These are phyloP conservation scores for Rousettus leschenaultii DNA, from an alignment of 2,113 vertebrate genomes.

Conservation along the genomic window DNA sequence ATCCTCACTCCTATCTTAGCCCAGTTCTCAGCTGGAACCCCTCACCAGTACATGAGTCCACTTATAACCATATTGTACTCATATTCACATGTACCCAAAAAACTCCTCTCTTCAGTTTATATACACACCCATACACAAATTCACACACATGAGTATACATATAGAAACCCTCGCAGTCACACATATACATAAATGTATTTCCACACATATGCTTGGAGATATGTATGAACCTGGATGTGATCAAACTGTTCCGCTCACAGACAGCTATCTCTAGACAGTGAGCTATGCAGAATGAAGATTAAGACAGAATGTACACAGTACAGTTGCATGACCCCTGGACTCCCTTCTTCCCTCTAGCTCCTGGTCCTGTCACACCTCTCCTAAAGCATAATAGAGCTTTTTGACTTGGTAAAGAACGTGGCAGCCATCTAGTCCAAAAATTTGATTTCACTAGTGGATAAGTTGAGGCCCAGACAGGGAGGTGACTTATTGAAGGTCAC, in stretches of 20 bases:
- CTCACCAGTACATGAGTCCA: not conserved
- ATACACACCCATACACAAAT: not conserved
- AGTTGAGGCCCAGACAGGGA: not conserved
- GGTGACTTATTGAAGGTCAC: not conserved
- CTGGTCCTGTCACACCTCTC: not conserved
- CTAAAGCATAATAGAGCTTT: not conserved
- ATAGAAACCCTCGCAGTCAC: not conserved
- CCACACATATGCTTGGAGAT: not conserved
- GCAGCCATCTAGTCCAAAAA: not conserved
- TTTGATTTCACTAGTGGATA: not conserved
- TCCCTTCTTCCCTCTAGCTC: not conserved
- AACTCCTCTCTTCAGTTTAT: not conserved
- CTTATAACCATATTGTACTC: not conserved
- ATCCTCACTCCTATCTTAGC: not conserved
- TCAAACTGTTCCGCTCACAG: not conserved
- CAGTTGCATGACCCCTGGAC: rapidly evolving
- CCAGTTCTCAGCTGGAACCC: not conserved
- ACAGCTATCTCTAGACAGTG: not conserved
- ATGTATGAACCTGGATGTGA: too few relatives aligned
- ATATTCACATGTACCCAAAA: not conserved
- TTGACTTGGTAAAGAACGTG: not conserved
- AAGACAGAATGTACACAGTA: rapidly evolving
- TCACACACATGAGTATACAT: not conserved
- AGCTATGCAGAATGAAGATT: not conserved
- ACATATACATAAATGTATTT: not conserved